These are phyloP conservation scores for Cryptophagus acutangulus DNA, from an alignment of 2,888 invertebrate species.

Conservation along the genomic window DNA sequence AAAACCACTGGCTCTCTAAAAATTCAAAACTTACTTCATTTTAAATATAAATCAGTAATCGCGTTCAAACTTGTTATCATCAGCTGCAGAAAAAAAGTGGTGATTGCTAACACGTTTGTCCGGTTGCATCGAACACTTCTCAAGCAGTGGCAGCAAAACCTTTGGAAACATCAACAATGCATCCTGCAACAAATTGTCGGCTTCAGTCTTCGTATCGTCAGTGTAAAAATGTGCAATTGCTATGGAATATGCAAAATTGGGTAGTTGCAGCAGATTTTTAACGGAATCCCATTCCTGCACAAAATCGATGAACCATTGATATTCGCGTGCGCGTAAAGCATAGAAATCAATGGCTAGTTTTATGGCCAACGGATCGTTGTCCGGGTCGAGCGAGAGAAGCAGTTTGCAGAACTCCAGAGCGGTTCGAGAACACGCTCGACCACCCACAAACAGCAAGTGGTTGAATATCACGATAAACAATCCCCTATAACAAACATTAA, in stretches of 20 bases:
- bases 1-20: slow-evolving; percentile 61
- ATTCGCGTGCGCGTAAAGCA: slow-evolving; percentile 70
- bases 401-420: slow-evolving; percentile 84
- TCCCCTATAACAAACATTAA: slow-evolving; percentile 51
- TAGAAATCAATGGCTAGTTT: slow-evolving; percentile 77
- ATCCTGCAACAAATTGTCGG: slow-evolving; percentile 66
- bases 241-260: slow-evolving; percentile 82
- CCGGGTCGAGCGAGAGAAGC: slow-evolving; percentile 70
- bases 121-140: slow-evolving; percentile 70
- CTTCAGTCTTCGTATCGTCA: slow-evolving; percentile 42
- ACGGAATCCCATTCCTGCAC: slow-evolving; percentile 54
- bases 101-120: slow-evolving; percentile 59
- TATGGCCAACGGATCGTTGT: slow-evolving; percentile 70
- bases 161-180: slow-evolving; percentile 80
- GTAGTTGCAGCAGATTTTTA: slow-evolving; percentile 71
- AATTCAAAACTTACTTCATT: slow-evolving; percentile 25
- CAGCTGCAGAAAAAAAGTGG: slow-evolving; percentile 46
- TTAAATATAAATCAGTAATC: not conserved
- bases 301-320: slow-evolving; percentile 58
- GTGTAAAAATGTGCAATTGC: slow-evolving; percentile 68
- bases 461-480: slow-evolving; percentile 78
- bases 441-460: slow-evolving; percentile 71
- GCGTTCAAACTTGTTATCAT: slow-evolving; percentile 43
- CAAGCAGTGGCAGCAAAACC: slow-evolving; percentile 64
- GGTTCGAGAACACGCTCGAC: slow-evolving; percentile 76